Percentiles rank a stretch among this genome's conserved stretches.
These are phyloP conservation scores for Mastigias papua DNA, from an alignment of 30 jellyfish, hydroid and myxozoan species.

Conservation along the genomic window DNA sequence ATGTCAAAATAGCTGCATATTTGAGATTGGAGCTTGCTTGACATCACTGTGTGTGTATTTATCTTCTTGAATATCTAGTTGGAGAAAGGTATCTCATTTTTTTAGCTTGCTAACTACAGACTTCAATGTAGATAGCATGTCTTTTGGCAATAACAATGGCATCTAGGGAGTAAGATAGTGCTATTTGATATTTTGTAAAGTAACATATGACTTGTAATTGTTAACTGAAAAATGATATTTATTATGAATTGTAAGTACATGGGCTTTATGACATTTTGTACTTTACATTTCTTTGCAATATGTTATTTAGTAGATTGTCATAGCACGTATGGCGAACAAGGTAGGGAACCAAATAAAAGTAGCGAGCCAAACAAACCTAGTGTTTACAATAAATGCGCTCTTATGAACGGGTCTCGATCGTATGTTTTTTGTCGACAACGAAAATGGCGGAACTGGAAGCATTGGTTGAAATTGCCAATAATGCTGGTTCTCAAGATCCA, in stretches of 20 bases:
- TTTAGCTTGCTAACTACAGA: not conserved
- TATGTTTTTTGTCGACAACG: not conserved
- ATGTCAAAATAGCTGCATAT: too few species aligned
- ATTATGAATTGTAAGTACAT: too few species aligned
- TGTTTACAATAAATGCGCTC: not conserved
- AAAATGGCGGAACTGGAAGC: conserved; percentile 61
- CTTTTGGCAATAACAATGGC: too few species aligned
- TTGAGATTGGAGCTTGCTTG: too few species aligned
- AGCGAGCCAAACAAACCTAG: not conserved
- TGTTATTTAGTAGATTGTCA: not conserved
- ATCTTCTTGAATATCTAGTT: not conserved
- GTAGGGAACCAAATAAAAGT: not conserved
- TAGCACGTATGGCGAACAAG: not conserved
- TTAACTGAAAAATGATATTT: too few species aligned
- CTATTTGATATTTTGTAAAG: too few species aligned
- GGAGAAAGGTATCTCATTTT: too few species aligned
- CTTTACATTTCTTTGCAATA: too few species aligned
- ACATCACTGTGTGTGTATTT: not conserved
- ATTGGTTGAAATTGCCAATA: conserved; percentile 46
- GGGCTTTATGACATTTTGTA: too few species aligned
- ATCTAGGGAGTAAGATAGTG: too few species aligned
- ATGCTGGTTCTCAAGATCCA: conserved; percentile 89
- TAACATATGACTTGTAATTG: too few species aligned
- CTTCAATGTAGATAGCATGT: not conserved
- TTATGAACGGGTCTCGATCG: conserved; percentile 50